phyloP scores from a whole-genome alignment of 92 coral and sea anemone genomes.

The Isaurus tuberculatus region DNA sequence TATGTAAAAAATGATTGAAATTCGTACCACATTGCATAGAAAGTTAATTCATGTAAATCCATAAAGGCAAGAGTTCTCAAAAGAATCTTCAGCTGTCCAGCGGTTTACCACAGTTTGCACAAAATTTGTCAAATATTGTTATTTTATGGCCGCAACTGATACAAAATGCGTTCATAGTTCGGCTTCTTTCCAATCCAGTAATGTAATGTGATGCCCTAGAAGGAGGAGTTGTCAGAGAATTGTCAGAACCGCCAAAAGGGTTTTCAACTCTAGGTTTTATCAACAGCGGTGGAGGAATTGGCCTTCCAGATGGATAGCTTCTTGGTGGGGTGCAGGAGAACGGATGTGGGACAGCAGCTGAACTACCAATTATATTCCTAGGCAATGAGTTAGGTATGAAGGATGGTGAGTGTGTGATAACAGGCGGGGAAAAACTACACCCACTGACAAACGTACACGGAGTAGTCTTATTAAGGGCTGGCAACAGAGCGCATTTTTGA shows the following conservation, averaged over 20 bases:
- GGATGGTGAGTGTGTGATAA: conserved; percentile 64
- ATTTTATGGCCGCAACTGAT: conserved; percentile 90
- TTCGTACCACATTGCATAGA: neutral
- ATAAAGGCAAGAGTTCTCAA: neutral
- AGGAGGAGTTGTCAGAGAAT: conserved; percentile 46
- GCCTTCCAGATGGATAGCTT: conserved; percentile 70
- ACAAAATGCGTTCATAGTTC: conserved; percentile 74
- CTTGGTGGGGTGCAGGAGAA: conserved; percentile 76
- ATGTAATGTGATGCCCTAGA: conserved; percentile 53
- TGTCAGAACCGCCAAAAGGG: conserved; percentile 51
- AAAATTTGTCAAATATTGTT: conserved; percentile 84
- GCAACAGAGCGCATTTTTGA: conserved; percentile 29
- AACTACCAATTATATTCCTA: conserved; percentile 65
- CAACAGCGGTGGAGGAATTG: conserved; percentile 83
- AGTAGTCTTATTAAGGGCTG: conserved; percentile 52
- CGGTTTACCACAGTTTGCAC: conserved; percentile 85
- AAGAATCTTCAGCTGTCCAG: conserved; percentile 29
- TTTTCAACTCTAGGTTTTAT: conserved; percentile 76
- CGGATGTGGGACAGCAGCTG: conserved; percentile 55
- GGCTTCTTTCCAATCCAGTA: conserved; percentile 60
- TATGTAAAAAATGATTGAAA: neutral
- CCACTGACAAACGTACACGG: conserved; percentile 52
- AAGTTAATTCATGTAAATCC: neutral
- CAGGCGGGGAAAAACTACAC: conserved; percentile 57
- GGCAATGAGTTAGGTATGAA: conserved; percentile 71